Conservation (phyloP, 2,797 vertebrate species). For the Falco peregrinus region DNA sequence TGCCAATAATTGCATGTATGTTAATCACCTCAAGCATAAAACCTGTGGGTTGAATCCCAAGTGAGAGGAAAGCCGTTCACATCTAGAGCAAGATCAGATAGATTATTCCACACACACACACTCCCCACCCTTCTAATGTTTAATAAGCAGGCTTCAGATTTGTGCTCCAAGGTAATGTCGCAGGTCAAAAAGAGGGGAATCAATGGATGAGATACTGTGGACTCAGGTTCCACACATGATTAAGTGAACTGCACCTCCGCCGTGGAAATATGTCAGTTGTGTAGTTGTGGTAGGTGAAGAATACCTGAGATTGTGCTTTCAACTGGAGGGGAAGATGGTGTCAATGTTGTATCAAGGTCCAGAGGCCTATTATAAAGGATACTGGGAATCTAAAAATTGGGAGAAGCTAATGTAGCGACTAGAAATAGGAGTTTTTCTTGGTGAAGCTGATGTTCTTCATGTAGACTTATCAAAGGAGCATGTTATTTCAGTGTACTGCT, state of each 20-base stretch:
- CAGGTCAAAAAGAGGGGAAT: neutral
- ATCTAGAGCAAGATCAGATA: neutral
- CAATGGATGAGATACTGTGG: neutral
- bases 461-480: neutral
- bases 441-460: neutral
- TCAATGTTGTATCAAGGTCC: neutral
- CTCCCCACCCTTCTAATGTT: neutral
- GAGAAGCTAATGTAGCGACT: neutral
- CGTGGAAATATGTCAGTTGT: neutral
- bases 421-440: neutral
- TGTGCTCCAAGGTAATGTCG: neutral
- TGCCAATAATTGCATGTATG: neutral
- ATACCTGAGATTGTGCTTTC: neutral
- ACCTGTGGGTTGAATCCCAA: neutral
- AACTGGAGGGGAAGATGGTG: neutral
- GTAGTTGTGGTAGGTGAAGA: neutral
- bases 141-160: neutral
- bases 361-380: neutral
- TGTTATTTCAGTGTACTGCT: neutral
- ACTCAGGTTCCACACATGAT: neutral
- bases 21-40: neutral
- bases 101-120: neutral
- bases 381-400: neutral
- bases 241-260: neutral
- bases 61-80: neutral